A percentile compares a stretch with the other conserved stretches of the same genome.
phyloP scores from a whole-genome alignment of 1,140 invertebrate genomes.

The Adelges cooleyi region DNA sequence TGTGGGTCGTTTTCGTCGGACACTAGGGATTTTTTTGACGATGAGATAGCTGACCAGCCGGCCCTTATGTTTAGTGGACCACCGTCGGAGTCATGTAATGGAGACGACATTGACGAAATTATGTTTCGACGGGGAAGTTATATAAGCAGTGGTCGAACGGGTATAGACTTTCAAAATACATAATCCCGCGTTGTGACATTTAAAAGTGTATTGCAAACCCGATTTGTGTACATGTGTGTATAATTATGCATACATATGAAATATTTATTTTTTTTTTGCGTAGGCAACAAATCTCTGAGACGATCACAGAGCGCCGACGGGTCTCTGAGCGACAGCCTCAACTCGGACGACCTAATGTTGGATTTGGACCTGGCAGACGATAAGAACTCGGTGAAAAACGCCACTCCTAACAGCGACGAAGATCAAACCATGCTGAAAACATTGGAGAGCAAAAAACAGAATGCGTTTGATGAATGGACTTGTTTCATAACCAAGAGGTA shows the following conservation, averaged over 20 bases:
- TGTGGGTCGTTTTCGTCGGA: constrained; percentile 57
- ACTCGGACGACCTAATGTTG: constrained; percentile 19
- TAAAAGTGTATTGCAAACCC: too few species aligned
- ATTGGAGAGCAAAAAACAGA: constrained; percentile 1
- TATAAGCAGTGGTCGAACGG: not conserved
- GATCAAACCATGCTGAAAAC: constrained; percentile 1
- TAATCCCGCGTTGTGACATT: too few species aligned
- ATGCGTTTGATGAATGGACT: not conserved
- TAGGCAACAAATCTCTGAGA: constrained; percentile 1
- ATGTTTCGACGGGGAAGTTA: not conserved
- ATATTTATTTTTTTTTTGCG: too few species aligned
- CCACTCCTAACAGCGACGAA: not conserved
- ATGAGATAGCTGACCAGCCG: constrained; percentile 83
- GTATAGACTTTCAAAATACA: too few species aligned
- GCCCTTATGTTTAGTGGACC: constrained; percentile 55
- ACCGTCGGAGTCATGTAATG: constrained; percentile 15
- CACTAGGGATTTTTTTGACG: constrained; percentile 64
- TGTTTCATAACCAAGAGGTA: not conserved
- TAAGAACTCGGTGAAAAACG: not conserved
- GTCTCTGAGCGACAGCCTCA: constrained; percentile 11
- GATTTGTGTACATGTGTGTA: too few species aligned
- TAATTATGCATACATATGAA: too few species aligned
- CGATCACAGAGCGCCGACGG: constrained; percentile 14
- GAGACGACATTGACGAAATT: constrained; percentile 11
- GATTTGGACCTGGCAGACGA: not conserved